Percentiles rank a stretch among this genome's conserved stretches.
Evolutionary conservation across 2,797 vertebrate species (phyloP).

Genomic region (Acrossocheilus fasciatus): DNA sequence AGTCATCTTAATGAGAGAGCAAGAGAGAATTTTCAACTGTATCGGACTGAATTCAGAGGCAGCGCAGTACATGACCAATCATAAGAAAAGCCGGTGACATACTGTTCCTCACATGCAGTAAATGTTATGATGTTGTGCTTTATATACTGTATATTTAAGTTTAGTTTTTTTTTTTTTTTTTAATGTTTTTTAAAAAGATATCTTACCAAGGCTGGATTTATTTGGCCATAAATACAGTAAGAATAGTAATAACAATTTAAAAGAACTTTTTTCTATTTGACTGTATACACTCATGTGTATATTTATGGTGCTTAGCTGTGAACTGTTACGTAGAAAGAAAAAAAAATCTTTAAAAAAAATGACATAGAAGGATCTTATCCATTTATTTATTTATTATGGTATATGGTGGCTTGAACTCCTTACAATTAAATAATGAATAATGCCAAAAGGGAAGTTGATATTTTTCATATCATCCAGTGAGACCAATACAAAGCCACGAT

Average conservation of each 20-base stretch:
- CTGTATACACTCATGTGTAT: not conserved
- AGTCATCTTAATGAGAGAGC: slow-evolving; percentile 82
- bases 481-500: slow-evolving; percentile 69
- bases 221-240: not conserved
- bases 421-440: slow-evolving; percentile 69
- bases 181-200: not conserved
- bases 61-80: slow-evolving; percentile 66
- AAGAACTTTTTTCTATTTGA: not conserved
- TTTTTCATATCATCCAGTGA: slow-evolving; percentile 77
- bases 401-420: slow-evolving; percentile 20
- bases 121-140: not conserved
- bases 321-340: not conserved
- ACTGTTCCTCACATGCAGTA: slow-evolving; percentile 60
- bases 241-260: not conserved
- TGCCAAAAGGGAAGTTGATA: slow-evolving; percentile 71
- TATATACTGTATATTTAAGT: not conserved
- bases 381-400: slow-evolving; percentile 28
- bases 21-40: slow-evolving; percentile 72
- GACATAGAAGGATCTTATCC: not conserved
- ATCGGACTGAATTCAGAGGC: slow-evolving; percentile 70
- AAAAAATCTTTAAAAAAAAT: not conserved
- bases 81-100: slow-evolving; percentile 66
- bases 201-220: not conserved
- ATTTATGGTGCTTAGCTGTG: not conserved
- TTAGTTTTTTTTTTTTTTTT: not conserved